Percentiles rank a stretch among this genome's conserved stretches.
Evolutionary conservation across 1,140 invertebrate species (phyloP).

Genomic region (Vanessa atalanta): DNA sequence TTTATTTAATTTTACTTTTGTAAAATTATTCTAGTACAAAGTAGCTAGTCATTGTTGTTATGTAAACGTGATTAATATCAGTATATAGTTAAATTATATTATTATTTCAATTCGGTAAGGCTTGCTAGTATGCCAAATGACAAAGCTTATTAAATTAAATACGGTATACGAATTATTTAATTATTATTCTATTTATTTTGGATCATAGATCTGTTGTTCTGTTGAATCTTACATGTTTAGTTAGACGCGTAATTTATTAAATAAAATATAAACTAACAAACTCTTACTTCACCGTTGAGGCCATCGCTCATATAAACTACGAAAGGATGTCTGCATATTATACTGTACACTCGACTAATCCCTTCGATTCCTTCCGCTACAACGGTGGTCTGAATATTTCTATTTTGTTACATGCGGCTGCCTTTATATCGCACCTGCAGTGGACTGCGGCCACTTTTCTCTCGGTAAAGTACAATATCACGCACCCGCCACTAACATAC

Average conservation of each 20-base stretch:
- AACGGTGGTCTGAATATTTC: slow-evolving; percentile 67
- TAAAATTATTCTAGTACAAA: slow-evolving; percentile 64
- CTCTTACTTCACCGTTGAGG: slow-evolving; percentile 13
- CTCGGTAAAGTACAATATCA: slow-evolving; percentile 85
- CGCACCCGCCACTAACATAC: slow-evolving; percentile 82
- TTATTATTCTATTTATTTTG: slow-evolving; percentile 6
- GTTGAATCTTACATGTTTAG: not conserved
- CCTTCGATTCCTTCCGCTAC: slow-evolving; percentile 21
- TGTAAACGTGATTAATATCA: slow-evolving; percentile 33
- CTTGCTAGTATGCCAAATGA: slow-evolving; percentile 29
- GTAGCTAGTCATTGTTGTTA: slow-evolving; percentile 71
- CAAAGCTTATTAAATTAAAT: slow-evolving; percentile 14
- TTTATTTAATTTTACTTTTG: slow-evolving; percentile 32
- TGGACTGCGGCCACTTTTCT: slow-evolving; percentile 82
- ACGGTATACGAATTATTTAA: not conserved
- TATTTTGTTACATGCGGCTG: slow-evolving; percentile 82
- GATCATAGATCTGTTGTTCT: slow-evolving; percentile 7
- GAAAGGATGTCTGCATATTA: slow-evolving; percentile 5
- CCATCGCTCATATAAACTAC: not conserved
- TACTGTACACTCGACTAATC: slow-evolving; percentile 22
- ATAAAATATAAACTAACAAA: slow-evolving; percentile 13
- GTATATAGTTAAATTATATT: slow-evolving; percentile 30
- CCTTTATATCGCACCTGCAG: slow-evolving; percentile 82
- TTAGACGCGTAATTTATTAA: not conserved
- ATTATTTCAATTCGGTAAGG: slow-evolving; percentile 15